Conservation (phyloP, 2,113 vertebrate species). For the Irena cyanogastra region DNA sequence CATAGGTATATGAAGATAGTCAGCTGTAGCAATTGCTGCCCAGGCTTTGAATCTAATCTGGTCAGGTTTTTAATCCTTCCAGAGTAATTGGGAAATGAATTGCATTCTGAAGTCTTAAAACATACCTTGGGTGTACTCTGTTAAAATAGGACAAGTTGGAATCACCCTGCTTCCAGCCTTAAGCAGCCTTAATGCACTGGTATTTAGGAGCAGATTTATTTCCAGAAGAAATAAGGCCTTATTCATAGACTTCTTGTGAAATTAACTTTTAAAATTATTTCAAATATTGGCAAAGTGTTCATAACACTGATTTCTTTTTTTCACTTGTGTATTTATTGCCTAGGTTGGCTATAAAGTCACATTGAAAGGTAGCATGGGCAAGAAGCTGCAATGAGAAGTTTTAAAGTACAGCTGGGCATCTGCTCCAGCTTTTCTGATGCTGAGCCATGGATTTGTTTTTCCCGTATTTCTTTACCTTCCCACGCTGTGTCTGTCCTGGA, state of each 20-base stretch:
- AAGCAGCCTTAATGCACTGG: neutral
- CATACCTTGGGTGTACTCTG: neutral
- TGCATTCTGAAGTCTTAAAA: neutral
- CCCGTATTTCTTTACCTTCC: neutral
- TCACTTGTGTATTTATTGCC: neutral
- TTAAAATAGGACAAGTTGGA: conserved; percentile 30
- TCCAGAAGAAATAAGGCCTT: neutral
- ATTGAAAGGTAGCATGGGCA: neutral
- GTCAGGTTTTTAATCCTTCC: conserved; percentile 15
- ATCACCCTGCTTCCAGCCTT: neutral
- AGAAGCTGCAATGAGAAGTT: neutral
- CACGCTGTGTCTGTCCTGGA: neutral
- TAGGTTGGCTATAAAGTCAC: neutral
- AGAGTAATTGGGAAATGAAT: conserved; percentile 23
- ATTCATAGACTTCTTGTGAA: neutral
- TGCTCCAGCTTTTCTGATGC: neutral
- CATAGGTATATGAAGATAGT: neutral
- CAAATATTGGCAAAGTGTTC: neutral
- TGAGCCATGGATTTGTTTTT: neutral
- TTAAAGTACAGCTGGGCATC: neutral
- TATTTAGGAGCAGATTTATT: neutral
- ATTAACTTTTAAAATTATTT: neutral
- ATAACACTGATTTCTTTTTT: neutral
- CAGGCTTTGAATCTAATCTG: conserved; percentile 18
- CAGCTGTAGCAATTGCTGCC: neutral